These are phyloP conservation scores for Clamator glandarius DNA, from an alignment of 2,797 vertebrate species.

Conservation along the genomic window DNA sequence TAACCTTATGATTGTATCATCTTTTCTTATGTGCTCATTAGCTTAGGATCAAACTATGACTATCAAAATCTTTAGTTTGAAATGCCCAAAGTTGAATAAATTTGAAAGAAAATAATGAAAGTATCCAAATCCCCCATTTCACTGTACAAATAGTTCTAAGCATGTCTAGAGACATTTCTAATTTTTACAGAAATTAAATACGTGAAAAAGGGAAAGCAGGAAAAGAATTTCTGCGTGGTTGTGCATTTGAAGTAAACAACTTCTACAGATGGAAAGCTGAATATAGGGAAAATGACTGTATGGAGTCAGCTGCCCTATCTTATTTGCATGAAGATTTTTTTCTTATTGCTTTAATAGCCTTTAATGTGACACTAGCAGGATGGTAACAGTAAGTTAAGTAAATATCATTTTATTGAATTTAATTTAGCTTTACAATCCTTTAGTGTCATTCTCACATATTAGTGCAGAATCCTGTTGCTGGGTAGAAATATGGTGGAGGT, in stretches of 20 bases:
- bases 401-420: neutral
- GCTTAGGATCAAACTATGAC: neutral
- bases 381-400: neutral
- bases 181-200: neutral
- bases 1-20: neutral
- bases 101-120: slow-evolving; percentile 38
- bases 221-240: neutral
- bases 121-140: neutral
- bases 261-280: neutral
- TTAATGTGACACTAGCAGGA: neutral
- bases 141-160: neutral
- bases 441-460: neutral
- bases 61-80: neutral
- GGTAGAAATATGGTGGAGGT: neutral
- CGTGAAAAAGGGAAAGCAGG: neutral
- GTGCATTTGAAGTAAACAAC: neutral
- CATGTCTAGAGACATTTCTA: neutral
- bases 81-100: neutral
- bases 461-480: neutral
- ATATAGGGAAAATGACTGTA: neutral
- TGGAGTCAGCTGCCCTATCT: neutral
- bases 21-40: slow-evolving; percentile 19
- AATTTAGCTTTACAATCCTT: neutral
- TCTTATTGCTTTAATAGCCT: neutral
- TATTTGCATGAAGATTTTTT: neutral